phyloP scores from a whole-genome alignment of 2,797 vertebrate genomes.

The Miichthys miiuy region DNA sequence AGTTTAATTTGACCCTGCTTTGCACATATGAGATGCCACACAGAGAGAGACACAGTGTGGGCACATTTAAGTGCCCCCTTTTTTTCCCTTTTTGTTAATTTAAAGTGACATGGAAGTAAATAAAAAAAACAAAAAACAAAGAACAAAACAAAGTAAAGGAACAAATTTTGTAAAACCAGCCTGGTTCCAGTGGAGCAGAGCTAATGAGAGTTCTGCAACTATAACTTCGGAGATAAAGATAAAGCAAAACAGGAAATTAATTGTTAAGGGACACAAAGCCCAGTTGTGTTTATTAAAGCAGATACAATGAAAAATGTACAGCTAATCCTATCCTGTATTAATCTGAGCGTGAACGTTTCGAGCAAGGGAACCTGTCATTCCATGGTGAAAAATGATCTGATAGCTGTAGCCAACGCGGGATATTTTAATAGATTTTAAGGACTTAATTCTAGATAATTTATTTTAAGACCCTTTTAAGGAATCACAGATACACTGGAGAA shows the following conservation, averaged over 20 bases:
- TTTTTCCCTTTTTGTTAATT: background rate
- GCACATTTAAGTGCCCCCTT: slow-evolving; percentile 3
- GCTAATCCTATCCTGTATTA: slow-evolving; percentile 61
- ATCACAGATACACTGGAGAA: slow-evolving; percentile 48
- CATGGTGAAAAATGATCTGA: slow-evolving; percentile 51
- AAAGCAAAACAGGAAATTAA: slow-evolving; percentile 76
- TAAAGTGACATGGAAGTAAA: slow-evolving; percentile 28
- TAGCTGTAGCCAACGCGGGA: slow-evolving; percentile 41
- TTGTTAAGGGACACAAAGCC: slow-evolving; percentile 76
- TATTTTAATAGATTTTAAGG: slow-evolving; percentile 57
- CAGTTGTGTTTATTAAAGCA: slow-evolving; percentile 74
- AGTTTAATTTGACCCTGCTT: slow-evolving; percentile 53
- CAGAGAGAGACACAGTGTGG: slow-evolving; percentile 19
- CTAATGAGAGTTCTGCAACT: slow-evolving; percentile 70
- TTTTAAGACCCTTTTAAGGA: slow-evolving; percentile 75
- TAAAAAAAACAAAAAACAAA: slow-evolving; percentile 15
- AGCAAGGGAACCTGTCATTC: slow-evolving; percentile 46
- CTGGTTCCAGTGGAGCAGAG: slow-evolving; percentile 68
- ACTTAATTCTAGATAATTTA: slow-evolving; percentile 68
- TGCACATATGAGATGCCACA: slow-evolving; percentile 15
- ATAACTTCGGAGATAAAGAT: slow-evolving; percentile 59
- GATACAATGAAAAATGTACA: slow-evolving; percentile 56
- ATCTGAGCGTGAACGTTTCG: slow-evolving; percentile 55
- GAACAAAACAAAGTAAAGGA: slow-evolving; percentile 8
- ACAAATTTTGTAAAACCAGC: slow-evolving; percentile 37